Conservation (phyloP, 2,888 invertebrate genomes). For the Brachyopa scutellaris region DNA sequence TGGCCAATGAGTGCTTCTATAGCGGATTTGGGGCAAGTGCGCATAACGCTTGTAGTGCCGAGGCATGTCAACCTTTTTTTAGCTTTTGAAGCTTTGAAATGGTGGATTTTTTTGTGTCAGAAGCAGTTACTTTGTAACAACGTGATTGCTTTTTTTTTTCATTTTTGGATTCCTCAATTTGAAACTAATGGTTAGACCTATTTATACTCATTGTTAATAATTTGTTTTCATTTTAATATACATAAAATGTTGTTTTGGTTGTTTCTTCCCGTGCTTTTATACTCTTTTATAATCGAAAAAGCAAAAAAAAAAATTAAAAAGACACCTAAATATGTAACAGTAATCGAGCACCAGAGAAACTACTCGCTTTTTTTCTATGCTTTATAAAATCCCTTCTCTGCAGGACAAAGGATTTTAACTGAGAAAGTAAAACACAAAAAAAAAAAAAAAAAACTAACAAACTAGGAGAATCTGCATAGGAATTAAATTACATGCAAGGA, state of each 20-base stretch:
- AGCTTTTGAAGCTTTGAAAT: no score
- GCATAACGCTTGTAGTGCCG: no score
- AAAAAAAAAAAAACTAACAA: constrained; percentile 1
- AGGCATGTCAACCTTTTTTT: no score
- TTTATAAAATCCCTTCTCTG: constrained; percentile 16
- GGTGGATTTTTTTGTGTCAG: no score
- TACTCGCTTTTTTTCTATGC: constrained; percentile 9
- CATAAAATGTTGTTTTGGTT: not conserved
- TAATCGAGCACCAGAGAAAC: constrained; percentile 23
- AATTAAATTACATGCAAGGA: constrained; percentile 63
- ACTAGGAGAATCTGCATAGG: constrained; percentile 54
- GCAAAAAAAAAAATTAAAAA: not conserved
- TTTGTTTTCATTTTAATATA: constrained; percentile 11
- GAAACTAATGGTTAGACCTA: not conserved
- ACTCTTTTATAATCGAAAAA: not conserved
- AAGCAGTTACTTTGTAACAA: not conserved
- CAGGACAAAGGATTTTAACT: constrained; percentile 51
- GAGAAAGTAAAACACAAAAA: constrained; percentile 18
- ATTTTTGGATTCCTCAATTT: not conserved
- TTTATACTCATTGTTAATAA: no score
- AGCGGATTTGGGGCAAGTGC: no score
- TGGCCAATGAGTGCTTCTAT: no score
- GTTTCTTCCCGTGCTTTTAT: not conserved
- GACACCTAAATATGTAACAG: constrained; percentile 21
- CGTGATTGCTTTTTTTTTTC: not conserved